A percentile compares a stretch with the other conserved stretches of the same genome.
phyloP scores from a whole-genome alignment of 2,888 invertebrate species.

The Leistus spinibarbis region DNA sequence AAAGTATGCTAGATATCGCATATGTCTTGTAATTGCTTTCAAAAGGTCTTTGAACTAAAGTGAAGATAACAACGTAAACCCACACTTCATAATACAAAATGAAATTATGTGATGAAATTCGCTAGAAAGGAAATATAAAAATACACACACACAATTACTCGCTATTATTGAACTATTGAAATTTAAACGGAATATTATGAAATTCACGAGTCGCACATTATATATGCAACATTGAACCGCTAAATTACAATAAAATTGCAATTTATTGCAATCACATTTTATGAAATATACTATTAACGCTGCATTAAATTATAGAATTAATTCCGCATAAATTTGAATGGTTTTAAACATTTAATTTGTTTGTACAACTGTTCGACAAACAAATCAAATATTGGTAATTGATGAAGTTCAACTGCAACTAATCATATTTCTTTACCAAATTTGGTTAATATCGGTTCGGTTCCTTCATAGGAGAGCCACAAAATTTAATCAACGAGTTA shows the following conservation, averaged over 20 bases:
- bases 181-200: conserved; percentile 12
- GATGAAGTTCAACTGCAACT: no score
- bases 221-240: background rate
- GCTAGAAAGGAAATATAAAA: background rate
- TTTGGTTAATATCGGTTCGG: no score
- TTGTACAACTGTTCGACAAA: no score
- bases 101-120: background rate
- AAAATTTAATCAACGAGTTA: no score
- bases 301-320: background rate
- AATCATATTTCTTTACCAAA: no score
- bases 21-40: conserved; percentile 30
- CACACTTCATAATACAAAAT: conserved; percentile 1
- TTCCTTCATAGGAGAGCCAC: no score
- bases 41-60: conserved; percentile 27
- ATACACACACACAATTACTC: background rate
- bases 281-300: background rate
- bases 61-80: conserved; percentile 24
- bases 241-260: background rate
- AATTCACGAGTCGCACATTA: conserved; percentile 33
- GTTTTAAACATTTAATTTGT: no score
- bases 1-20: conserved; percentile 36
- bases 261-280: background rate
- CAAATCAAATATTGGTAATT: no score
- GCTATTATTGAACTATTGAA: conserved; percentile 9
- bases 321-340: no score